Base-by-base conservation (phyloP, 1,140 invertebrate genomes). In the Lepidostoma basale region DNA sequence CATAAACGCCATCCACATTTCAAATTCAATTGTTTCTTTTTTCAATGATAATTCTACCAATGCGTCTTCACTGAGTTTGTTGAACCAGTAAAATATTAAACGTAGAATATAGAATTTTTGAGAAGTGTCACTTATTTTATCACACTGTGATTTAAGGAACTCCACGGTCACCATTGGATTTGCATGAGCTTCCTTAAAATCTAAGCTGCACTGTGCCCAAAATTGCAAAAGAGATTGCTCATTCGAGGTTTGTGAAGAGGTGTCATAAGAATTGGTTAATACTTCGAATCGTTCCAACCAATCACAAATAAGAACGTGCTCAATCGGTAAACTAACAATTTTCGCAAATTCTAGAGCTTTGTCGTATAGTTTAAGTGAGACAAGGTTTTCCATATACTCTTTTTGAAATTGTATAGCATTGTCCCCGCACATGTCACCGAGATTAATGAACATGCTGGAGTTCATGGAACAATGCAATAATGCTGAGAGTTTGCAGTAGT, bases 301-400 rank as follows among this genome's bases (percentile, higher is more conserved):
- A 75, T 85, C 80, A 23, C 81, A 79, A 47, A 84, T 78, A 8
- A 86, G 73, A 62, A 86, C 84, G 26, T 82, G 74, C 62, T 85
- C 83, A 3, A 79, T 78, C 0, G 79, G 74, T 2, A 88, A 72
- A 44, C 76, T 77, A 2, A 81, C 79, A 9, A 84, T 72, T 72
- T 83, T 79, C 0, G 86, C 86, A 44, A 89, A 81, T 73, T 84
- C 79, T 2, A 88, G 75, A 16, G 88, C 88, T 39, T 78, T 80
- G 2, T 79, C 76, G 65, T 87, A 89, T 67, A 85, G 77, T 62
- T 83, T 76, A 10, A 77, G 75, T 0, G 74, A 68, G 1, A 85
- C 76, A 40, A 88, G 80, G 68, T 80, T 76, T 33, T 85, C 76
- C 6, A 88, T 77, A 71, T 86, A 88, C 67, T 83, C 72, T 67